These are phyloP conservation scores for Sepiola atlantica DNA, from an alignment of 2,888 invertebrate genomes.

Conservation along the genomic window DNA sequence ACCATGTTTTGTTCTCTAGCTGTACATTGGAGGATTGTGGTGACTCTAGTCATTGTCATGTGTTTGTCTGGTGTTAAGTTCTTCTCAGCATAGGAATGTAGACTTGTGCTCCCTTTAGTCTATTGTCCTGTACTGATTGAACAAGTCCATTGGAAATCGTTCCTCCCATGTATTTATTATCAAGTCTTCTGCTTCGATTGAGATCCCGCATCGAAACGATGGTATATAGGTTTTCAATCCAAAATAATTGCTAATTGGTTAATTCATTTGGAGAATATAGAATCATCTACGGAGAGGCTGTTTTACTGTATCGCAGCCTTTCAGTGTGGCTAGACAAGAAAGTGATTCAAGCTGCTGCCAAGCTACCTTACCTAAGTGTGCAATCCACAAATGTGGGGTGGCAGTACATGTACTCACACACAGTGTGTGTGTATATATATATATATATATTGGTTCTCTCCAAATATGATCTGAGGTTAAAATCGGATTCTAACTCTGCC, in stretches of 20 bases:
- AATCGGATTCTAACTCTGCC: no score
- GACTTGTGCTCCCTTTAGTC: slow-evolving; percentile 38
- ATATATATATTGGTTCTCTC: no score
- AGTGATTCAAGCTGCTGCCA: no score
- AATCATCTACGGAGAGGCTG: no score
- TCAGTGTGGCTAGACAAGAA: no score
- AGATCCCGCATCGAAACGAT: background rate
- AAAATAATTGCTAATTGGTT: background rate
- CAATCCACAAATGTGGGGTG: no score
- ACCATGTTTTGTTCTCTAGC: background rate
- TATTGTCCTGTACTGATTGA: slow-evolving; percentile 40
- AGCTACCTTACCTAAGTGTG: no score
- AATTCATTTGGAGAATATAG: background rate
- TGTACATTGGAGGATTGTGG: slow-evolving; percentile 32
- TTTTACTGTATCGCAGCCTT: no score
- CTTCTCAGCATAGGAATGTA: slow-evolving; percentile 45
- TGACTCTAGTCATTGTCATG: background rate
- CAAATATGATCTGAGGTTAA: no score
- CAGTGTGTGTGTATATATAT: no score
- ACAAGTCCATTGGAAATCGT: background rate
- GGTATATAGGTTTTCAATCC: background rate
- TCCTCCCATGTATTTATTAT: background rate
- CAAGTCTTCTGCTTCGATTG: background rate
- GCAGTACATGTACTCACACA: no score
- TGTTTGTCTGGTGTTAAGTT: slow-evolving; percentile 24